phyloP scores from a whole-genome alignment of 2,888 invertebrate genomes.

The Tetropium fuscum region DNA sequence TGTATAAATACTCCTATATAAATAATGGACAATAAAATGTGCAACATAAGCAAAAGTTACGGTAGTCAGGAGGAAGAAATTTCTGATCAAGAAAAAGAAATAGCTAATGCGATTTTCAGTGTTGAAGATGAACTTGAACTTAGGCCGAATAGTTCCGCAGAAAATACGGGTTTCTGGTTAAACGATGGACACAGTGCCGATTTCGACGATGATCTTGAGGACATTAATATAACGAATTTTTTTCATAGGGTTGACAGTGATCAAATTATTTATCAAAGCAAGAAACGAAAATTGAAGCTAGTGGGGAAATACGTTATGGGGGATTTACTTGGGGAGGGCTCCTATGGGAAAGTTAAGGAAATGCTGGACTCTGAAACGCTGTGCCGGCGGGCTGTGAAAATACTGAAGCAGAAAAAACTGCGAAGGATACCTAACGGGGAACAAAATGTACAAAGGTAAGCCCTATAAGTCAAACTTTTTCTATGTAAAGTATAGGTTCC shows the following conservation, averaged over 20 bases:
- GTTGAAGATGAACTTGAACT: slow-evolving; percentile 58
- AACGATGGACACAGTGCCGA: slow-evolving; percentile 70
- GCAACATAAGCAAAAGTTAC: slow-evolving; percentile 59
- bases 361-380: slow-evolving; percentile 93
- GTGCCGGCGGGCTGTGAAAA: slow-evolving; percentile 95
- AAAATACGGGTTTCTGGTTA: slow-evolving; percentile 74
- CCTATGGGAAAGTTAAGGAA: slow-evolving; percentile 99
- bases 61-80: slow-evolving; percentile 55
- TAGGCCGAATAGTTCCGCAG: slow-evolving; percentile 51
- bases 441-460: slow-evolving; percentile 90
- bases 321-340: slow-evolving; percentile 95
- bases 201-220: slow-evolving; percentile 79
- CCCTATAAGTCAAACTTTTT: too few relatives aligned
- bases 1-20: slow-evolving; percentile 26
- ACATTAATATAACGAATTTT: slow-evolving; percentile 78
- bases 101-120: slow-evolving; percentile 62
- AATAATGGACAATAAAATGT: slow-evolving; percentile 63
- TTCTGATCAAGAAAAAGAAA: slow-evolving; percentile 57
- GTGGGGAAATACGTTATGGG: slow-evolving; percentile 99
- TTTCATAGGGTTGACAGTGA: slow-evolving; percentile 96
- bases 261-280: slow-evolving; percentile 93
- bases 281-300: slow-evolving; percentile 91
- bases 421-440: slow-evolving; percentile 97
- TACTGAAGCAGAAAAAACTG: slow-evolving; percentile 92
- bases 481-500: too few relatives aligned